phyloP scores from a whole-genome alignment of 1,140 invertebrate genomes.

The Berghia stephanieae region DNA sequence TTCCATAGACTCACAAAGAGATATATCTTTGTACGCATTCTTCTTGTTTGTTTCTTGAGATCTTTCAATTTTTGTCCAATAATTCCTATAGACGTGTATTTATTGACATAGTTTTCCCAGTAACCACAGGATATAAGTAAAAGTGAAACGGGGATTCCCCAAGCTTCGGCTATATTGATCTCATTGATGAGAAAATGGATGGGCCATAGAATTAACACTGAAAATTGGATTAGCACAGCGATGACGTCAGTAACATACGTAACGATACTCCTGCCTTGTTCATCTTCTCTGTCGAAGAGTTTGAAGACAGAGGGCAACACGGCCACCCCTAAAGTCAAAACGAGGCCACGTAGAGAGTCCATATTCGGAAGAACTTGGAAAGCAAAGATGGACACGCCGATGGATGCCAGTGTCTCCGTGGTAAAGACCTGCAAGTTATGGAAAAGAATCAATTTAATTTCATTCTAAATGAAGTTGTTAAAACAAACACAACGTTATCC shows the following conservation, averaged over 20 bases:
- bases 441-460: neutral
- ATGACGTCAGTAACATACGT: conserved; percentile 48
- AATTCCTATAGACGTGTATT: conserved; percentile 46
- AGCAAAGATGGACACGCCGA: conserved; percentile 57
- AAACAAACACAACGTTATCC: neutral
- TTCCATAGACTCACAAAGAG: conserved; percentile 59
- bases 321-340: conserved; percentile 53
- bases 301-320: conserved; percentile 55
- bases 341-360: conserved; percentile 48
- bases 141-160: conserved; percentile 54
- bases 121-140: conserved; percentile 59
- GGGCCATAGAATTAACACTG: conserved; percentile 53
- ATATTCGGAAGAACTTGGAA: conserved; percentile 59
- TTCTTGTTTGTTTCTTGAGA: conserved; percentile 51
- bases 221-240: conserved; percentile 49
- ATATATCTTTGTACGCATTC: conserved; percentile 58
- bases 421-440: conserved; percentile 46
- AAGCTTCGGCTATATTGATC: conserved; percentile 36
- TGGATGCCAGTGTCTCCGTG: conserved; percentile 58
- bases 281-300: conserved; percentile 50
- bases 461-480: no score
- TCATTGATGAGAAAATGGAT: conserved; percentile 35
- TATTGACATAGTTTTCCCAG: conserved; percentile 66
- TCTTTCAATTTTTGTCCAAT: conserved; percentile 47
- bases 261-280: conserved; percentile 41